Evolutionary conservation across 2,888 invertebrate genomes (phyloP).

Genomic region (Dioctria linearis): DNA sequence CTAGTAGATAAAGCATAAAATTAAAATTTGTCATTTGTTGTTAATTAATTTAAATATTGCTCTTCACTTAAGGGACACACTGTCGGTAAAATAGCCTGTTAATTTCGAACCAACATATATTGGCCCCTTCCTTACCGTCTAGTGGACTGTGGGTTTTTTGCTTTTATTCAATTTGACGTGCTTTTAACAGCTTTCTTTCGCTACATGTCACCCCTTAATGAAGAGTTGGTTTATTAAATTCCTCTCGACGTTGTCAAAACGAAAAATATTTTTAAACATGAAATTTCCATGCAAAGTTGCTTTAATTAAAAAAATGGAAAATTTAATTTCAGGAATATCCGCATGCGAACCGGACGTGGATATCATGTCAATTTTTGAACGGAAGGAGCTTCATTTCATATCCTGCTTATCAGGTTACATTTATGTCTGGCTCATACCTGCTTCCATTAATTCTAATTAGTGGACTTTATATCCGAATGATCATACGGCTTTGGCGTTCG

Average conservation of each 20-base stretch:
- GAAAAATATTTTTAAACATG: no score
- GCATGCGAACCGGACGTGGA: slow-evolving; percentile 56
- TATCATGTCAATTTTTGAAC: slow-evolving; percentile 73
- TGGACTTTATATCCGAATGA: slow-evolving; percentile 90
- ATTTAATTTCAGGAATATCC: slow-evolving; percentile 65
- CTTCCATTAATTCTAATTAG: slow-evolving; percentile 89
- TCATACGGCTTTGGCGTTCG: slow-evolving; percentile 87
- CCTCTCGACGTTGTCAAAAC: not conserved
- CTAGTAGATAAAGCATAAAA: no score
- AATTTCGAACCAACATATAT: no score
- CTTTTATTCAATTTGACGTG: slow-evolving; percentile 19
- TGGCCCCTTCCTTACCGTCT: no score
- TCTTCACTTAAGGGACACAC: no score
- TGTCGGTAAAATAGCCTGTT: no score
- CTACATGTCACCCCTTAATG: not conserved
- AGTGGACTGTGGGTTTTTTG: not conserved
- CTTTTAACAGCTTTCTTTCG: slow-evolving; percentile 16
- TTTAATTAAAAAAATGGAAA: slow-evolving; percentile 19
- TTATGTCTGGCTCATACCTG: slow-evolving; percentile 89
- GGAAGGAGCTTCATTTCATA: slow-evolving; percentile 72
- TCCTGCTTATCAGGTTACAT: slow-evolving; percentile 77
- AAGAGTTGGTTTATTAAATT: slow-evolving; percentile 30
- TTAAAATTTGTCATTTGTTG: no score
- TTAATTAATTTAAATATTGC: no score
- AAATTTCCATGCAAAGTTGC: not conserved